Evolutionary conservation across 2,113 vertebrate genomes (phyloP).

Genomic region (Halichoeres trimaculatus): DNA sequence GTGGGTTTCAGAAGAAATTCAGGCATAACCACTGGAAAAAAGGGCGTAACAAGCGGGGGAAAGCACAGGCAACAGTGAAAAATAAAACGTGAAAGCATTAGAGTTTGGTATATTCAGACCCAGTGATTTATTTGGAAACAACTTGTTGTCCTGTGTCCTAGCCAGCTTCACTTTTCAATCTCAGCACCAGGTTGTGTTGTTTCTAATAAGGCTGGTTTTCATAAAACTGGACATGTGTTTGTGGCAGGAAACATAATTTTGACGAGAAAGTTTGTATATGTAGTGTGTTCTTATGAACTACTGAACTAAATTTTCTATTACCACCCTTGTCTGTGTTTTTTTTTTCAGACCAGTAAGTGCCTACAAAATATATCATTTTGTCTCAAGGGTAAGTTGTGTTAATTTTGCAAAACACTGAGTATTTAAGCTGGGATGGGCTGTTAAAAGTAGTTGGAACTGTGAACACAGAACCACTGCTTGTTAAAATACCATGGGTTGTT

Average conservation of each 20-base stretch:
- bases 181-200: neutral
- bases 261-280: slow-evolving; percentile 1
- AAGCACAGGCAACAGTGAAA: slow-evolving; percentile 54
- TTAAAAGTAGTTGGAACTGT: neutral
- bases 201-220: neutral
- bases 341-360: neutral
- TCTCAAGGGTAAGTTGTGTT: neutral
- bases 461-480: neutral
- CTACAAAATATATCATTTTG: neutral
- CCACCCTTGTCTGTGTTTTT: slow-evolving; percentile 28
- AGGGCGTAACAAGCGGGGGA: slow-evolving; percentile 59
- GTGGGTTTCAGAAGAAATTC: slow-evolving; percentile 77
- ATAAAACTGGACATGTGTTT: neutral
- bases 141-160: too few species aligned
- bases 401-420: neutral
- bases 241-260: neutral
- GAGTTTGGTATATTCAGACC: slow-evolving; percentile 14
- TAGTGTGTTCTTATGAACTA: slow-evolving; percentile 30
- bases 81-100: slow-evolving; percentile 42
- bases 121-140: too few species aligned
- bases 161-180: neutral
- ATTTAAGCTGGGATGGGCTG: neutral
- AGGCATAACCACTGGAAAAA: slow-evolving; percentile 77
- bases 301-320: slow-evolving; percentile 20
- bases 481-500: neutral